Conservation (phyloP, 2,797 vertebrate genomes). For the Enteromius treurensis region DNA sequence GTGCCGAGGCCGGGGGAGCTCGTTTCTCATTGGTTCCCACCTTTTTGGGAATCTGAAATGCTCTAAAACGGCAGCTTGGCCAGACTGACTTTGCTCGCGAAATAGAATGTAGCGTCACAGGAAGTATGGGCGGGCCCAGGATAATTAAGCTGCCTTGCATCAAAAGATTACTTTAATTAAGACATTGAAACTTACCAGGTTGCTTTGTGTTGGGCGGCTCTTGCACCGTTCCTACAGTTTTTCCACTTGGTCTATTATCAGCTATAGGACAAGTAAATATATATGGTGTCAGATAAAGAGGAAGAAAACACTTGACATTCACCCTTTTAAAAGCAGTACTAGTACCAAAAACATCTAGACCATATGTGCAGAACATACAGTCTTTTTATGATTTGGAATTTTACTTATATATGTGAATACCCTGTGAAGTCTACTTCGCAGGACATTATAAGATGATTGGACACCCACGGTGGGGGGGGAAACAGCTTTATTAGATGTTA, state of each 20-base stretch:
- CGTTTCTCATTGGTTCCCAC: no score
- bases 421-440: conserved; percentile 24
- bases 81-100: no score
- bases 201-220: conserved; percentile 86
- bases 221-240: conserved; percentile 85
- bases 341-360: background rate
- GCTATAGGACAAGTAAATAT: conserved; percentile 73
- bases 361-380: background rate
- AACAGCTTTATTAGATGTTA: conserved; percentile 73
- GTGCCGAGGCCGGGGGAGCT: no score
- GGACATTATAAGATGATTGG: conserved; percentile 15
- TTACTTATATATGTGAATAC: conserved; percentile 12
- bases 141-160: background rate
- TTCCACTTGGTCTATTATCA: conserved; percentile 90
- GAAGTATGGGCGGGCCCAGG: no score
- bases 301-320: background rate
- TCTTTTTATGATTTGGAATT: background rate
- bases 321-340: background rate
- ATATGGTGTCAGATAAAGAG: conserved; percentile 22
- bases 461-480: conserved; percentile 19
- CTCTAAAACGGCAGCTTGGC: no score
- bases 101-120: no score
- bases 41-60: no score
- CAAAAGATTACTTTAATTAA: background rate
- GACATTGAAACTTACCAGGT: conserved; percentile 77